Evolutionary conservation across 2,888 invertebrate species (phyloP), one percentile per base, ranked within the genome.

Genomic region (Atherix ibis): DNA sequence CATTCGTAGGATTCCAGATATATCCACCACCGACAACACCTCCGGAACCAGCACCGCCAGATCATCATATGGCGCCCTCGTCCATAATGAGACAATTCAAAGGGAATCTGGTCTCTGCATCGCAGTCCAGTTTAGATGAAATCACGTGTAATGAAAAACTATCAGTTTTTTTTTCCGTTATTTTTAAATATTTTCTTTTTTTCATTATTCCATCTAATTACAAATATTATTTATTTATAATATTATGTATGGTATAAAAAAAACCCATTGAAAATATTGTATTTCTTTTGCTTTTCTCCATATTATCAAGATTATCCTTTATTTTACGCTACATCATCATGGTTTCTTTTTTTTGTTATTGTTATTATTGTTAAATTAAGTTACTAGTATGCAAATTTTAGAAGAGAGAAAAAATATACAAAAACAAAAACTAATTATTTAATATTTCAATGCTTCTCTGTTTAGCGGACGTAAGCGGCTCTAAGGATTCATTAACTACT

Each of bases 1-100:
- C n/a, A n/a, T n/a, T n/a, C 31, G 35, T 54, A 77, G 80, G 79
- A 52, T 80, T 82, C 60, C 79, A 80, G 62, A 82, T 81, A 41
- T 83, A 81, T 59, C 82, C 83, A 43, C 81, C 79, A 40, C 81
- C 82, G 34, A 80, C 79, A 48, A 83, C 83, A 42, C 83, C 83
- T 31, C 83, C 83, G 25, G 83, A 83, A 58, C 83, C 83, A 30
- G 82, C 83, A 38, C 83, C 83, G 32, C 82, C 82, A 37, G 82
- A 82, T 57, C 77, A 78, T 56, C 68, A 71, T 49, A 71, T 72
- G 66, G 71, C 71, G 46, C 59, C 58, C 44, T 65, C 59, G 49
- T 56, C 61, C 48, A 43, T 45, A 22, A 58, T 61, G 54, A 56
- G 67, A 48, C 63, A 65, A 51, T 63, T 65, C 44, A 67, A 64